These are phyloP conservation scores for Melanostoma scalare DNA, from an alignment of 2,888 invertebrate genomes.

Conservation along the genomic window DNA sequence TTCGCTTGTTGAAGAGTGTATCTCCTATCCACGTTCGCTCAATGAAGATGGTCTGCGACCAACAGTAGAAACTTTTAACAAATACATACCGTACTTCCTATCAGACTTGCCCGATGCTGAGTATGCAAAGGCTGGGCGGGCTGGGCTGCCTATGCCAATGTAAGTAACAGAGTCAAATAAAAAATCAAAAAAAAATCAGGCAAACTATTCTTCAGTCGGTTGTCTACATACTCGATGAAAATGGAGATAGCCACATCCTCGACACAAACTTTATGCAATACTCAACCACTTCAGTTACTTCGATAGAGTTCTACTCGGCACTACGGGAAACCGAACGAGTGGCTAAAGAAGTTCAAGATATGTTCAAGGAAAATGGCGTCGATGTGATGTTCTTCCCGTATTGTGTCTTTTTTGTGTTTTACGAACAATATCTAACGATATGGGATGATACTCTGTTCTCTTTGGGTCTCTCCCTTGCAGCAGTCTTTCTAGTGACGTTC, in stretches of 20 bases:
- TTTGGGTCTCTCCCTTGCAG: slow-evolving; percentile 91
- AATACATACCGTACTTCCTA: slow-evolving; percentile 88
- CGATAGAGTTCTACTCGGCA: slow-evolving; percentile 92
- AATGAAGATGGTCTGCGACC: slow-evolving; percentile 84
- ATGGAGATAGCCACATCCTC: slow-evolving; percentile 84
- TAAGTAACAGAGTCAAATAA: slow-evolving; percentile 77
- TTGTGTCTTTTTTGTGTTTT: slow-evolving; percentile 96
- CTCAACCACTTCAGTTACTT: slow-evolving; percentile 90
- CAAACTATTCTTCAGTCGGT: slow-evolving; percentile 82
- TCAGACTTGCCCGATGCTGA: slow-evolving; percentile 82
- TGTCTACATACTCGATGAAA: slow-evolving; percentile 85
- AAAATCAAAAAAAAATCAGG: slow-evolving; percentile 42
- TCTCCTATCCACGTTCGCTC: slow-evolving; percentile 82
- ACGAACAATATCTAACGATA: slow-evolving; percentile 96
- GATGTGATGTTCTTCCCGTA: slow-evolving; percentile 91
- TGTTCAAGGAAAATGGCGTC: slow-evolving; percentile 83
- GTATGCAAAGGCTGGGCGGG: slow-evolving; percentile 90
- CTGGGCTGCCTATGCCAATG: slow-evolving; percentile 87
- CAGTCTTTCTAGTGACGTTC: slow-evolving; percentile 96
- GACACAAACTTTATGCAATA: slow-evolving; percentile 96
- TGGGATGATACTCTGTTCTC: slow-evolving; percentile 92
- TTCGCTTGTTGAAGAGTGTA: slow-evolving; percentile 81
- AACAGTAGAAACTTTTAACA: slow-evolving; percentile 84
- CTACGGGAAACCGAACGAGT: slow-evolving; percentile 89
- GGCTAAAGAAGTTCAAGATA: slow-evolving; percentile 88